phyloP scores from a whole-genome alignment of 1,140 invertebrate species.

The Aphelenchoides fujianensis region DNA sequence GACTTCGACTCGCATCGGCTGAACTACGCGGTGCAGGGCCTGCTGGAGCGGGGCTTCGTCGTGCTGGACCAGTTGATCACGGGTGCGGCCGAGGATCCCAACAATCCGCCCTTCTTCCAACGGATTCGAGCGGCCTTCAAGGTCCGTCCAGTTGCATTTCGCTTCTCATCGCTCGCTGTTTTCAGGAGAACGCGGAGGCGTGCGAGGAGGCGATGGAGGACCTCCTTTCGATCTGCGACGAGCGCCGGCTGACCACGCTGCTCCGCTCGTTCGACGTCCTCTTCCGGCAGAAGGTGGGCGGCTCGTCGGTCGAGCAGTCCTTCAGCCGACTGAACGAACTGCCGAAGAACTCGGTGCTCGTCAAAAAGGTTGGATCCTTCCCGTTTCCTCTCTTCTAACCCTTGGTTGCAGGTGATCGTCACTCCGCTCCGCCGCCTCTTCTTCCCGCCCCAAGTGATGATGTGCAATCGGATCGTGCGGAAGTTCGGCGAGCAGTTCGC shows the following conservation, averaged over 20 bases:
- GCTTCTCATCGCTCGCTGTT: not conserved
- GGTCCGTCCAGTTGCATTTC: not conserved
- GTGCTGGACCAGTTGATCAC: constrained; percentile 9
- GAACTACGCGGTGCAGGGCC: constrained; percentile 12
- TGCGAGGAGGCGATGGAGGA: constrained; percentile 15
- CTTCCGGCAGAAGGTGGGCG: not conserved
- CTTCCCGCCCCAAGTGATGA: constrained; percentile 41
- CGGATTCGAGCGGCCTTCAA: not conserved
- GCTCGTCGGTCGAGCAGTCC: not conserved
- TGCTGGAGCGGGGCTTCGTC: constrained; percentile 4
- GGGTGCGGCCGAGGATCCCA: no score
- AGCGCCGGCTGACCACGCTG: constrained; percentile 3
- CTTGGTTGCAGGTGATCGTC: constrained; percentile 28
- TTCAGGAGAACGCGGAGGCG: constrained; percentile 11
- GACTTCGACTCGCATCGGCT: not conserved
- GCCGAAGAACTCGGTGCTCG: constrained; percentile 7
- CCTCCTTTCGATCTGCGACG: not conserved
- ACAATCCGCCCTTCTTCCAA: constrained; percentile 12
- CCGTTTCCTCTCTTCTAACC: not conserved
- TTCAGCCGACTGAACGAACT: not conserved
- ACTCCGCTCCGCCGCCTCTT: constrained; percentile 42
- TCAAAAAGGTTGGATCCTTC: not conserved
- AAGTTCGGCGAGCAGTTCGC: constrained; percentile 21
- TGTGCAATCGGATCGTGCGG: constrained; percentile 41
- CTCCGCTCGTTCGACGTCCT: not conserved